Evolutionary conservation across 2,797 vertebrate species (phyloP), one percentile per base, ranked within the genome.

Genomic region (Rallus crepitans): DNA sequence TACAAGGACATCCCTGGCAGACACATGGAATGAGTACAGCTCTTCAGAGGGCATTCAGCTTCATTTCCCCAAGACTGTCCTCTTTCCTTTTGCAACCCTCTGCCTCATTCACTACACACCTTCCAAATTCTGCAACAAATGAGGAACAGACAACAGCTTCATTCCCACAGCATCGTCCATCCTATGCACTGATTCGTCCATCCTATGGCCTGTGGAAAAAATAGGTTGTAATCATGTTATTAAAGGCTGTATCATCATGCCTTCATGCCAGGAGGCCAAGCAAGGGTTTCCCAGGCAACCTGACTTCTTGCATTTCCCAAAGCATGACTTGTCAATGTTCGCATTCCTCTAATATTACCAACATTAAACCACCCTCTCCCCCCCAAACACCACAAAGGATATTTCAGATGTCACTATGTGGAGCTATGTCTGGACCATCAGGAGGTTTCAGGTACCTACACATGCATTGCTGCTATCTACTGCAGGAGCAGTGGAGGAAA

Each of bases 121-220:
- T 96, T 97, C 95, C 93, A 97, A 95, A 95, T 96, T 97, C 96
- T 97, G 96, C 96, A 97, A 97, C 90, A 97, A 97, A 96, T 96
- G 96, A 96, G 96, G 96, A 89, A 97, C 95, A 96, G 96, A 96
- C 86, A 97, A 96, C 78, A 97, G 95, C 96, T 96, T 95, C 95
- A 96, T 93, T 78, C 93, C 96, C 93, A 95, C 93, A 96, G 91
- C 92, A 96, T 96, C 95, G 60, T 97, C 96, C 96, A 95, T 96
- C 90, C 94, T 93, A 96, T 95, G 91, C 64, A 96, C 93, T 95
- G 96, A 96, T 91, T 95, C 83, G 86, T 96, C 94, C 96, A 97
- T 96, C 93, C 96, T 95, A 96, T 78, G 92, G 39, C 96, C 96
- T 96, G 95, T 94, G 93, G 93, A 96, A 95, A 97, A 96, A 97